Evolutionary conservation across 2,888 invertebrate species (phyloP).

Genomic region (Pristionchus maxplancki): DNA sequence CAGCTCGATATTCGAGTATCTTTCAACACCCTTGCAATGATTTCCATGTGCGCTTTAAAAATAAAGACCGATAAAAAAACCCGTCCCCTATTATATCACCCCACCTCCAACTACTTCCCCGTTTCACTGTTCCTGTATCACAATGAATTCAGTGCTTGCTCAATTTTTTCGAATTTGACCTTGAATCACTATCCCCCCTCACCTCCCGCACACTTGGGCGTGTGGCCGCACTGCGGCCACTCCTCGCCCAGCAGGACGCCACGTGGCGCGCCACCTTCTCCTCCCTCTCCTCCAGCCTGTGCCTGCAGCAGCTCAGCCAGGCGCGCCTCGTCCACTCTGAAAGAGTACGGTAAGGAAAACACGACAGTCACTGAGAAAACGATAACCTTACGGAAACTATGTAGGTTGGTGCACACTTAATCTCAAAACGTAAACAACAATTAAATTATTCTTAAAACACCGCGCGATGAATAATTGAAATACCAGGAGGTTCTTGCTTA

Average conservation of each 20-base stretch:
- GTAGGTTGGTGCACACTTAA: too few species aligned
- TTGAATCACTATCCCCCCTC: background rate
- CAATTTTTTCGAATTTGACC: background rate
- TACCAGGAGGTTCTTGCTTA: too few species aligned
- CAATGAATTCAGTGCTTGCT: background rate
- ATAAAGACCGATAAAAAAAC: too few species aligned
- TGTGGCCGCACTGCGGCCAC: constrained; percentile 62
- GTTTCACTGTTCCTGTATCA: background rate
- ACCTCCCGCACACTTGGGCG: constrained; percentile 57
- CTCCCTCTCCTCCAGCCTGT: background rate
- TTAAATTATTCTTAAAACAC: too few species aligned
- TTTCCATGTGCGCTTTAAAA: too few species aligned
- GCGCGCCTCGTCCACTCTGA: constrained; percentile 61
- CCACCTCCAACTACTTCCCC: background rate
- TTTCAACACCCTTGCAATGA: too few species aligned
- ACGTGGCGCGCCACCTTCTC: constrained; percentile 50
- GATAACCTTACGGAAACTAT: too few species aligned
- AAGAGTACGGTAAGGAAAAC: background rate
- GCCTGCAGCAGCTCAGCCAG: constrained; percentile 59
- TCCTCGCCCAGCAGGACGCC: constrained; percentile 57
- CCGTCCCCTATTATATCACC: too few species aligned
- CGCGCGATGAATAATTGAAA: too few species aligned
- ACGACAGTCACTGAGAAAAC: too few species aligned
- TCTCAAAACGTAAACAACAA: too few species aligned
- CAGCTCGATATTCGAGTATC: too few species aligned